A percentile compares a stretch with the other conserved stretches of the same genome.
phyloP scores from a whole-genome alignment of 2,888 invertebrate genomes.

The Watsonalla cultraria region DNA sequence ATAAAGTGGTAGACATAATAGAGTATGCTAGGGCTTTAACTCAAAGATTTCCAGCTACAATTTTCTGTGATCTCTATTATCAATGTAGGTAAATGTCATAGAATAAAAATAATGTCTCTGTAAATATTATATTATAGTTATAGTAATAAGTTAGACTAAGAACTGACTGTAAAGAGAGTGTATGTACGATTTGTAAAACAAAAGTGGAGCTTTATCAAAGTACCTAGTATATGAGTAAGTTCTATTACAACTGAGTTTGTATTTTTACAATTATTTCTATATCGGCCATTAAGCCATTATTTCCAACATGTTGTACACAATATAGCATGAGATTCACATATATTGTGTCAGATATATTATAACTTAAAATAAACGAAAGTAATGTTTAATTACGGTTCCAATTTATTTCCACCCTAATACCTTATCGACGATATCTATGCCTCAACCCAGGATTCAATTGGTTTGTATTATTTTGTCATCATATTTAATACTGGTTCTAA shows the following conservation, averaged over 20 bases:
- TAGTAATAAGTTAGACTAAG: slow-evolving; percentile 47
- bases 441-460: no score
- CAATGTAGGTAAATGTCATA: slow-evolving; percentile 72
- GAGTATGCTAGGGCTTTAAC: slow-evolving; percentile 70
- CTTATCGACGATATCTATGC: no score
- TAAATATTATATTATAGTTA: slow-evolving; percentile 58
- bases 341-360: slow-evolving; percentile 71
- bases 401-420: slow-evolving; percentile 19
- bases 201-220: slow-evolving; percentile 77
- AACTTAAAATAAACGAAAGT: slow-evolving; percentile 71
- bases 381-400: slow-evolving; percentile 42
- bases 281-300: slow-evolving; percentile 52
- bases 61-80: slow-evolving; percentile 80
- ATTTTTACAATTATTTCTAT: slow-evolving; percentile 76
- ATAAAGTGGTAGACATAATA: slow-evolving; percentile 69
- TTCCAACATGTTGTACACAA: slow-evolving; percentile 66
- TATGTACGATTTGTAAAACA: slow-evolving; percentile 78
- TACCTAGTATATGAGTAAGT: slow-evolving; percentile 73
- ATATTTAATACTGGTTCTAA: no score
- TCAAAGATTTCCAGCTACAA: slow-evolving; percentile 79
- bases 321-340: slow-evolving; percentile 52
- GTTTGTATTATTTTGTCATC: no score
- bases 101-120: slow-evolving; percentile 62
- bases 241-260: slow-evolving; percentile 70
- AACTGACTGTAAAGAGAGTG: slow-evolving; percentile 73